Evolutionary conservation across 2,797 vertebrate species (phyloP).

Genomic region (Aeoliscus strigatus): DNA sequence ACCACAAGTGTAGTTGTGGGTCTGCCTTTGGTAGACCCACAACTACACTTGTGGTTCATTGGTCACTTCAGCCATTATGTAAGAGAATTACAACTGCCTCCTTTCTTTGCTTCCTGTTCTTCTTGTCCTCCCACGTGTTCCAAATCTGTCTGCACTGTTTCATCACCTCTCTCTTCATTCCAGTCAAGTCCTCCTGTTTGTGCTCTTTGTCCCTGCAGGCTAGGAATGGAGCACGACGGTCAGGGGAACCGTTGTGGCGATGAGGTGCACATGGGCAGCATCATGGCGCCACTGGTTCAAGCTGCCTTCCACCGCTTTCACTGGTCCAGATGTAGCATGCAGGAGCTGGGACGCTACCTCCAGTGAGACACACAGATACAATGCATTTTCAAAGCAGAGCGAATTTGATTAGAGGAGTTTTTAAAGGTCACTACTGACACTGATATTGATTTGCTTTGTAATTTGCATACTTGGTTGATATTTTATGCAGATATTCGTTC

Average conservation of each 20-base stretch:
- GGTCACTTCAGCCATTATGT: constrained; percentile 18
- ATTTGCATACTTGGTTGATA: no score
- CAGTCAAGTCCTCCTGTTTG: neutral
- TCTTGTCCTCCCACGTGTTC: constrained; percentile 25
- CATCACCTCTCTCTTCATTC: constrained; percentile 6
- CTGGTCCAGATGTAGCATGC: constrained; percentile 97
- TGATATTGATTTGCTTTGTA: constrained; percentile 7
- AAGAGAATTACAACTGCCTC: constrained; percentile 15
- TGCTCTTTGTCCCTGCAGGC: constrained; percentile 62
- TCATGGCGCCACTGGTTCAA: constrained; percentile 97
- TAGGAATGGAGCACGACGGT: constrained; percentile 97
- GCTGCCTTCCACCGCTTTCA: constrained; percentile 97
- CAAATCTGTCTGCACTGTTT: constrained; percentile 34
- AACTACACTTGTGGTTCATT: constrained; percentile 11
- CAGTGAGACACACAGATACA: constrained; percentile 76
- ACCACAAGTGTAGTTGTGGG: constrained; percentile 14
- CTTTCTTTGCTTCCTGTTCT: constrained; percentile 17
- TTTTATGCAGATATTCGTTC: no score
- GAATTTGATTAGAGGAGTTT: constrained; percentile 11
- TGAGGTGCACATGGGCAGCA: constrained; percentile 96
- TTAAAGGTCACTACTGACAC: constrained; percentile 5
- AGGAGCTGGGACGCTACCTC: constrained; percentile 91
- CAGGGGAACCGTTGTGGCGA: constrained; percentile 97
- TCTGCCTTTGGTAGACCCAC: no score
- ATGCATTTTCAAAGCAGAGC: neutral